Evolutionary conservation across 2,113 vertebrate genomes (phyloP), one percentile per base, ranked within the genome.

Genomic region (Hoplias malabaricus): DNA sequence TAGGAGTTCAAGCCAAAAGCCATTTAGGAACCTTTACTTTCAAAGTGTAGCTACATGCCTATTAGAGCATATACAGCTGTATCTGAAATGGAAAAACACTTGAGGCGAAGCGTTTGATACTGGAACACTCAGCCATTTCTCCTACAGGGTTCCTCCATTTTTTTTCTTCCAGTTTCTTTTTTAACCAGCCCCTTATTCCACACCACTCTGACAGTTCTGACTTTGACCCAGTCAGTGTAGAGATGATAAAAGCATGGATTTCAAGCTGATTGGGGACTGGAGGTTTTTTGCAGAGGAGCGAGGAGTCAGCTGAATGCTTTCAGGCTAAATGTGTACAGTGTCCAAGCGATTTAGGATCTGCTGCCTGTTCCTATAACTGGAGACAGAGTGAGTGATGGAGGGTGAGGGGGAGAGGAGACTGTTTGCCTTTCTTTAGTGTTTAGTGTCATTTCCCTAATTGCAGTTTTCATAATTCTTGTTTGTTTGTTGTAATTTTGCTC

Each of bases 271-370:
- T 78, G 68, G 31, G 42, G 65, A 56, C 43, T 75, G 40, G 23
- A 53, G 54, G 53, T 40, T 73, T 59, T 40, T 73, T 59, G 21
- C 48, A 53, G 48, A 33, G 61, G 53, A 80, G 80, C 57, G n/a
- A 67, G 43, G 69, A 78, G 63, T 61, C 71, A 57, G 62, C 43
- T 71, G 57, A 38, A 72, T 79, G 67, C 57, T 80, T 48, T 42
- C 33, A 16, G 69, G 77, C 57, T 69, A 72, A 66, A 78, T 33
- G 69, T n/a, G 31, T 33, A 71, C 34, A 72, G 63, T 56, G 77
- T 79, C 77, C 59, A 56, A 71, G 68, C 46, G 69, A 79, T 72
- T 79, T 79, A 79, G 63, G 46, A 62, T 48, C 46, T 6, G 46
- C 63, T 79, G 77, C 50, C 63, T 38, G 48, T 21, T 53, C 8